phyloP scores from a whole-genome alignment of 1,140 invertebrate genomes.

The Lerema accius region DNA sequence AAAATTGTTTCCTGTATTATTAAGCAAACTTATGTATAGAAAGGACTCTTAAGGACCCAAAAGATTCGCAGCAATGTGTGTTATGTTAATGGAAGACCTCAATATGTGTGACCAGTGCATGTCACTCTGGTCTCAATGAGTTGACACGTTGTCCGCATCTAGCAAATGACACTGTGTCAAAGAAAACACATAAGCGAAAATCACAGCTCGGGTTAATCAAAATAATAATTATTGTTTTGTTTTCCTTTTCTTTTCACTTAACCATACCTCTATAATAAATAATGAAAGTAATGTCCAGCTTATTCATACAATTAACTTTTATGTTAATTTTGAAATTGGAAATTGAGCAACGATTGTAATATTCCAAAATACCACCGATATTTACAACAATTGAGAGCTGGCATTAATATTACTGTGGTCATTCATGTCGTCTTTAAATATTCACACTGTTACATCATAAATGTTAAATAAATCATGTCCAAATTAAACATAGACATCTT shows the following conservation, averaged over 20 bases:
- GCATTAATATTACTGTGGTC: conserved; percentile 36
- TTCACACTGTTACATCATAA: conserved; percentile 47
- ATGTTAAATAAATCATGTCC: conserved; percentile 73
- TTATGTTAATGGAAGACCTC: conserved; percentile 49
- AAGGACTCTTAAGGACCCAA: no score
- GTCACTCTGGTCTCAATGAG: conserved; percentile 33
- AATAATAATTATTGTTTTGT: conserved; percentile 75
- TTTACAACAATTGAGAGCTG: conserved; percentile 54
- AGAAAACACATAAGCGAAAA: conserved; percentile 78
- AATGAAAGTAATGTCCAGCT: conserved; percentile 70
- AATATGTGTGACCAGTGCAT: conserved; percentile 43
- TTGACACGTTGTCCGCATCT: conserved; percentile 33
- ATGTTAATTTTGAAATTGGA: conserved; percentile 45
- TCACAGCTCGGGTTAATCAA: conserved; percentile 82
- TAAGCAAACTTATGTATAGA: no score
- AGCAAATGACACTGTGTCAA: conserved; percentile 53
- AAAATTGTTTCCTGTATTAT: no score
- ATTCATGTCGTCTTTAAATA: conserved; percentile 61
- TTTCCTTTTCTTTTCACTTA: conserved; percentile 71
- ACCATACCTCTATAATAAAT: conserved; percentile 77
- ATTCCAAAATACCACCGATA: conserved; percentile 56
- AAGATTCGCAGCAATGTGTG: conserved; percentile 22
- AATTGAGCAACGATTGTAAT: conserved; percentile 50
- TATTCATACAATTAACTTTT: conserved; percentile 64
- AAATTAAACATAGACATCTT: conserved; percentile 70